Conservation (phyloP, 2,113 vertebrate genomes). For the Hassar affinis region DNA sequence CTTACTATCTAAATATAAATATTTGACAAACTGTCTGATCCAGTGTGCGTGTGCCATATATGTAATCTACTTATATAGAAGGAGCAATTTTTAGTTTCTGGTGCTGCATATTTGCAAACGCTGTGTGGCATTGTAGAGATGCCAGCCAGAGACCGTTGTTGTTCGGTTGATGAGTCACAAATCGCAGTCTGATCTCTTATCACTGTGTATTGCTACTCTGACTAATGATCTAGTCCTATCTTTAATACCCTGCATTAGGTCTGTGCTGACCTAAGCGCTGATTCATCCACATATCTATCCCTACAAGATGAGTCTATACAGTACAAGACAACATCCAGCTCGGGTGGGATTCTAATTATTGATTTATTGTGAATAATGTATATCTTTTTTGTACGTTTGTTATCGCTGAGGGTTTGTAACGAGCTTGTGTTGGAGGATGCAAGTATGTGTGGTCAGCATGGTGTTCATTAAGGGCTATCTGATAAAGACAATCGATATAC, state of each 20-base stretch:
- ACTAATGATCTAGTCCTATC: conserved; percentile 12
- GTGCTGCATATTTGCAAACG: not conserved
- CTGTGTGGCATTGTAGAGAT: too few relatives aligned
- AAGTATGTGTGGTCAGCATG: not conserved
- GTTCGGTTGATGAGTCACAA: not conserved
- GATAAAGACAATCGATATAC: not conserved
- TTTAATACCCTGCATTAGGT: not conserved
- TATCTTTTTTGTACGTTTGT: not conserved
- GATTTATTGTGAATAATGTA: not conserved
- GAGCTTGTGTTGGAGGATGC: not conserved
- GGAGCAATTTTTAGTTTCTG: not conserved
- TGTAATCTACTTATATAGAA: not conserved
- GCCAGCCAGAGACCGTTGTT: not conserved
- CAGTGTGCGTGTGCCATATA: not conserved
- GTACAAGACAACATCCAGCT: not conserved
- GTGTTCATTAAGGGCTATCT: not conserved
- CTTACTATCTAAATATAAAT: not conserved
- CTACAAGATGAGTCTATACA: not conserved
- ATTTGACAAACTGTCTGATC: not conserved
- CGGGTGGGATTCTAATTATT: not conserved
- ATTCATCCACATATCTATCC: conserved; percentile 6
- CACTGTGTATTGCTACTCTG: not conserved
- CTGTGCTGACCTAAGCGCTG: conserved; percentile 1
- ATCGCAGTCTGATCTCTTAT: not conserved
- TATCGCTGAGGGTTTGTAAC: not conserved